Evolutionary conservation across 2,797 vertebrate species (phyloP), one percentile per base, ranked within the genome.

Genomic region (Paedocypris micromegethes): DNA sequence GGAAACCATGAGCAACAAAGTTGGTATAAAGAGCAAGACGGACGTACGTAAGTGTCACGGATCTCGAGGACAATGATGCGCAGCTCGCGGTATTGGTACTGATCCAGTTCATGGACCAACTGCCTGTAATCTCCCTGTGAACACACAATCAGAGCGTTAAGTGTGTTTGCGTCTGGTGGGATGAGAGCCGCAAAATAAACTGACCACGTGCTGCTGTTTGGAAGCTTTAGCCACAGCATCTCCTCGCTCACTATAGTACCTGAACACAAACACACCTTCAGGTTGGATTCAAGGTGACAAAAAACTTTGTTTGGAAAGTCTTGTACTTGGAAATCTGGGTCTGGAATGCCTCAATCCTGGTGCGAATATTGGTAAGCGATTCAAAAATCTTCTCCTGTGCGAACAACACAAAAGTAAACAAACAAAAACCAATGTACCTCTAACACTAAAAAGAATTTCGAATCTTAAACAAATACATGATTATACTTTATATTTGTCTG

Each of bases 311-410:
- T 37, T 23, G 23, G 23, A 23, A 23, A 23, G 49, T 23, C 45
- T 70, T 90, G 90, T 84, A 94, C 93, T 95, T 95, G 68, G 91
- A 87, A 72, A 96, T 91, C 72, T 93, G 92, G 44, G 93, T 94
- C 75, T 94, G 92, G 79, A 92, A 92, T 8, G 80, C 90, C 79
- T 96, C 93, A 3, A 95, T 85, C 81, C 92, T 95, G 9, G 92
- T 93, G 75, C 93, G 92, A 6, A 90, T 89, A 73, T 75, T 86
- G 9, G 92, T 95, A 86, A 96, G 84, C 76, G 93, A 79, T 77
- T 96, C 93, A 70, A 95, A 95, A 60, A 96, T 93, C 76, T 96
- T 96, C 79, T 96, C 94, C 94, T 96, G 72, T 7, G 54, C 54
- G 46, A 71, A 58, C 3, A 56, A 23, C 23, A 23, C 23, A 23